Evolutionary conservation across 2,113 vertebrate genomes (phyloP), one percentile per base, ranked within the genome.

Genomic region (Calonectris borealis): DNA sequence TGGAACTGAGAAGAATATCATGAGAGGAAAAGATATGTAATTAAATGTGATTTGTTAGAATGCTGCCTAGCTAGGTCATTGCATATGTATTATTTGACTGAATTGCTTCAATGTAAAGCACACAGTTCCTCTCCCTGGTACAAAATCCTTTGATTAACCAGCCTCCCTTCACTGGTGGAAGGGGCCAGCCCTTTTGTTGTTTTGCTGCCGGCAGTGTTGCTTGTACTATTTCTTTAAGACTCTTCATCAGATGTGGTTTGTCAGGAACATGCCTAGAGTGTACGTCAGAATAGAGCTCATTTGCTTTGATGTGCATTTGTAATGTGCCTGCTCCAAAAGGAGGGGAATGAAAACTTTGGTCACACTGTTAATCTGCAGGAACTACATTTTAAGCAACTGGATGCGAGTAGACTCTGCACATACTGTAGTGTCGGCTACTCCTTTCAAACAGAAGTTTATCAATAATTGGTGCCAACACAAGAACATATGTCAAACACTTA

Each of bases 171-270:
- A 7, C 2, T 62, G 88, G 92, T 73, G 83, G 62, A 96, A 94
- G 88, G 76, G 92, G 85, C 87, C 96, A 95, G 81, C 54, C 86
- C 91, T 93, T 90, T 44, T 94, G 87, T 90, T 96, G 94, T 94
- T 94, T 90, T 58, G 86, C 96, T 96, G 94, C 91, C 0, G 52
- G 96, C 91, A 94, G 69, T 3, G 57, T 66, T 94, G 82, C 87
- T 94, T 88, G 46, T 91, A 84, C 93, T 83, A 62, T 93, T 96
- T 94, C 94, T 96, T 89, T 92, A 96, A 89, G 86, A 89, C 81
- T 95, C 83, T 54, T 93, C 96, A 97, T 96, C 93, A 95, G 95
- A 97, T 95, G 93, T 80, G 93, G 91, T 94, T 94, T 95, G 95
- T 95, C 93, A 95, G 93, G 81, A 96, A 93, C 96, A 94, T 95